Evolutionary conservation across 2,797 vertebrate species (phyloP), one percentile per base, ranked within the genome.

Genomic region (Tragopan temminckii): DNA sequence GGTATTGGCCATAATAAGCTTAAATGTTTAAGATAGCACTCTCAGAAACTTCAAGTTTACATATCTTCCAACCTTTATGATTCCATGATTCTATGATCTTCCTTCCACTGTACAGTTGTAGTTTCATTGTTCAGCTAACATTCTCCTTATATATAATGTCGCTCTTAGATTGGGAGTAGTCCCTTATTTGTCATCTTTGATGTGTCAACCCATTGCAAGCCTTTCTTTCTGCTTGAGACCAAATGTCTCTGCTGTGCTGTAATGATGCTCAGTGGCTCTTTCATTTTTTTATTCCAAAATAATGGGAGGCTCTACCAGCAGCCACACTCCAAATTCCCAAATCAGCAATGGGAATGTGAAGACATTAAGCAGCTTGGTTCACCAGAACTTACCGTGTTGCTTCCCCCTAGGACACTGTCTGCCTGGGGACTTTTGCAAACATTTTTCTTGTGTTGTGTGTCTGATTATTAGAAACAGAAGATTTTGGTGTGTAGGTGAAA

Each of bases 391-490:
- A 69, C 59, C 21, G 19, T 18, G 38, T 90, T 90, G 80, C 63
- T 95, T 97, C 78, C 97, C 74, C 58, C 52, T 80, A 79, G 85
- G 81, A 96, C 21, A 23, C 23, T 80, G 8, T 53, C 75, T 94
- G 61, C 76, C 90, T 77, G 77, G 82, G 58, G 81, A 84, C 40
- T 88, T 95, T 12, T n/a, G 64, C 70, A 33, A 85, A 68, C 11
- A 57, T 58, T 86, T 83, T 85, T 61, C 15, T 81, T 50, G 19
- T 27, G 9, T 50, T 50, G 33, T 15, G 6, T 72, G 18, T 46
- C 38, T 66, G 19, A 71, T 24, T 53, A 66, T 9, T 55, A 52
- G 45, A 78, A 55, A 5, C 35, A 80, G 81, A 68, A 80, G 35
- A 72, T 52, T 25, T 35, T 58, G 18, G 59, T 48, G 19, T 19